These are phyloP conservation scores for Lasioglossum albipes DNA, from an alignment of 1,140 invertebrate species.

Conservation along the genomic window DNA sequence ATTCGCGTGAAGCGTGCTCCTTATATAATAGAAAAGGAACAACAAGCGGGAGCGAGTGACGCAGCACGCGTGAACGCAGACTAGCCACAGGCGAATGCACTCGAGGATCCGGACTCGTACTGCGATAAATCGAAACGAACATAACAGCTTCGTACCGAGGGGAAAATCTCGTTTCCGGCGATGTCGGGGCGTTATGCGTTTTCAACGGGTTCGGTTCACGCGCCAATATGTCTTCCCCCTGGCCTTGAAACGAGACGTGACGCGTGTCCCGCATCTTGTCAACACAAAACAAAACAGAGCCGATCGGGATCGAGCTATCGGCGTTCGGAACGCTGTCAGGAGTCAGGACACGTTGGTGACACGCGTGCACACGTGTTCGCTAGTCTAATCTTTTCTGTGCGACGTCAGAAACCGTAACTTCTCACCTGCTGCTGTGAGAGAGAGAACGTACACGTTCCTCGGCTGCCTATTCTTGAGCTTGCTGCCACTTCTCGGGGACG, in stretches of 20 bases:
- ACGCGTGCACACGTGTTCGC: conserved; percentile 25
- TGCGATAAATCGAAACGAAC: neutral
- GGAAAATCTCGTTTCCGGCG: neutral
- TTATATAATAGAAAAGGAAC: conserved; percentile 63
- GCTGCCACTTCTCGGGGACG: neutral
- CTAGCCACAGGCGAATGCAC: conserved; percentile 8
- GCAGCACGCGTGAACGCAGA: conserved; percentile 21
- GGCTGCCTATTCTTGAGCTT: neutral
- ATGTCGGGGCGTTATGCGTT: neutral
- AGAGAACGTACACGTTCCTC: neutral
- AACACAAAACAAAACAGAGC: conserved; percentile 32
- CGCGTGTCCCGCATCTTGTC: conserved; percentile 48
- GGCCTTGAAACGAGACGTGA: conserved; percentile 55
- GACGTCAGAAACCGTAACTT: neutral
- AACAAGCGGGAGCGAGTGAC: conserved; percentile 44
- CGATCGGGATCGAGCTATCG: neutral
- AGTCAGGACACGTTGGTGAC: neutral
- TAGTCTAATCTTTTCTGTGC: neutral
- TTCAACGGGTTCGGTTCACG: conserved; percentile 52
- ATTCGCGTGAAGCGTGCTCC: conserved; percentile 49
- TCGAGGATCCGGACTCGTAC: neutral
- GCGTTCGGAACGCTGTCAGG: neutral
- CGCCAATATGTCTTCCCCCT: conserved; percentile 59
- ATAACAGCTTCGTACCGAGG: neutral
- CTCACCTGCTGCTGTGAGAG: conserved; percentile 56